phyloP scores from a whole-genome alignment of 1,140 invertebrate genomes.

The Brachionus paranguensis region DNA sequence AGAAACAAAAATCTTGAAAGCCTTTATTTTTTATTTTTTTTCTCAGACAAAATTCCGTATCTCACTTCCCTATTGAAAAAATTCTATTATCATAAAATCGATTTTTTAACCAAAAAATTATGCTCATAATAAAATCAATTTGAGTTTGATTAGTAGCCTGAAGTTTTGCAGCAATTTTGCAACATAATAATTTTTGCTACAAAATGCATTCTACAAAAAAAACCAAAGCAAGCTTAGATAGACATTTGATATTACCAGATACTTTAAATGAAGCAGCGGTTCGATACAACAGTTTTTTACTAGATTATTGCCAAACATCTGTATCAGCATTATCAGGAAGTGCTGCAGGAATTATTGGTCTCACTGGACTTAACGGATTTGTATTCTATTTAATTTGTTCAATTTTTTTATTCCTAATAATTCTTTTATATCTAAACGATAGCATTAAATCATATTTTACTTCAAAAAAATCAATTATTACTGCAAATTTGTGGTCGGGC shows the following conservation, averaged over 20 bases:
- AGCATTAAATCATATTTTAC: conserved; percentile 25
- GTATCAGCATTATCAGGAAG: conserved; percentile 85
- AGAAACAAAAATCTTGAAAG: too few relatives aligned
- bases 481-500: conserved; percentile 50
- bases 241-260: not conserved
- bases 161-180: not conserved
- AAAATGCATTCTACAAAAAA: not conserved
- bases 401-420: conserved; percentile 66
- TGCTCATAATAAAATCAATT: not conserved
- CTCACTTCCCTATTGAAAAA: not conserved
- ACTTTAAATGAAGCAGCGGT: conserved; percentile 1
- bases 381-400: conserved; percentile 85
- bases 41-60: not conserved
- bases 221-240: not conserved
- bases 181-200: not conserved
- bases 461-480: not conserved
- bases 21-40: not conserved
- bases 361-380: conserved; percentile 86
- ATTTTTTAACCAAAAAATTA: not conserved
- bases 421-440: not conserved
- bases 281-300: not conserved
- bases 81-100: not conserved
- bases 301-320: conserved; percentile 89
- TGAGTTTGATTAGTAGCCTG: not conserved
- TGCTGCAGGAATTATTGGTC: conserved; percentile 81